Evolutionary conservation across 1,140 invertebrate species (phyloP).

Genomic region (Diorhabda elongata): DNA sequence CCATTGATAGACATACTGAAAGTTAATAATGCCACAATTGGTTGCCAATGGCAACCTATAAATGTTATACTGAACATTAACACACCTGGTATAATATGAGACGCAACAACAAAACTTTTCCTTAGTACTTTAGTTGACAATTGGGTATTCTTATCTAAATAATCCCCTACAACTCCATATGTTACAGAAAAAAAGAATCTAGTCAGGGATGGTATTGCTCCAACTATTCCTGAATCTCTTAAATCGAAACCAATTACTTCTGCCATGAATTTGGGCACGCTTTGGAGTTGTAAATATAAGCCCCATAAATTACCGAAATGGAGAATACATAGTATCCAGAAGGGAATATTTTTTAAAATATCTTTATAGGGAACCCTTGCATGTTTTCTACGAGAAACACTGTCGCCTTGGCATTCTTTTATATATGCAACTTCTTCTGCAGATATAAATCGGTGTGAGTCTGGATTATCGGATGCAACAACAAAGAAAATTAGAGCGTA

Average conservation of each 20-base stretch:
- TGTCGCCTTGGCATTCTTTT: conserved; percentile 54
- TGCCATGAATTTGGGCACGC: conserved; percentile 76
- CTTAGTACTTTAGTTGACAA: conserved; percentile 53
- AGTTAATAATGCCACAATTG: conserved; percentile 58
- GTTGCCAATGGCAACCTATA: conserved; percentile 59
- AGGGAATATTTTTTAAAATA: conserved; percentile 63
- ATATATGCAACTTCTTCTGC: conserved; percentile 77
- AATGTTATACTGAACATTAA: conserved; percentile 62
- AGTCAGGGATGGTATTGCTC: conserved; percentile 65
- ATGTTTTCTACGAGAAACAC: conserved; percentile 49
- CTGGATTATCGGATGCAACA: conserved; percentile 67
- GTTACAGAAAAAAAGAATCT: conserved; percentile 59
- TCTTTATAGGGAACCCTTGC: conserved; percentile 49
- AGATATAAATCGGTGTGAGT: conserved; percentile 69
- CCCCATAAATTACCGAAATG: conserved; percentile 76
- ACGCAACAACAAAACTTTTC: conserved; percentile 66
- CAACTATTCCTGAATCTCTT: conserved; percentile 62
- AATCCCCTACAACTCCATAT: conserved; percentile 67
- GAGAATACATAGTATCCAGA: conserved; percentile 60
- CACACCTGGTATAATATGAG: conserved; percentile 65
- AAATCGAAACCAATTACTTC: conserved; percentile 81
- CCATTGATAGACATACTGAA: conserved; percentile 76
- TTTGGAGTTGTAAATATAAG: conserved; percentile 77
- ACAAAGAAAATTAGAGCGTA: conserved; percentile 38
- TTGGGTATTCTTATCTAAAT: conserved; percentile 52